Evolutionary conservation across 2,113 vertebrate species (phyloP).

Genomic region (Arenaria interpres): DNA sequence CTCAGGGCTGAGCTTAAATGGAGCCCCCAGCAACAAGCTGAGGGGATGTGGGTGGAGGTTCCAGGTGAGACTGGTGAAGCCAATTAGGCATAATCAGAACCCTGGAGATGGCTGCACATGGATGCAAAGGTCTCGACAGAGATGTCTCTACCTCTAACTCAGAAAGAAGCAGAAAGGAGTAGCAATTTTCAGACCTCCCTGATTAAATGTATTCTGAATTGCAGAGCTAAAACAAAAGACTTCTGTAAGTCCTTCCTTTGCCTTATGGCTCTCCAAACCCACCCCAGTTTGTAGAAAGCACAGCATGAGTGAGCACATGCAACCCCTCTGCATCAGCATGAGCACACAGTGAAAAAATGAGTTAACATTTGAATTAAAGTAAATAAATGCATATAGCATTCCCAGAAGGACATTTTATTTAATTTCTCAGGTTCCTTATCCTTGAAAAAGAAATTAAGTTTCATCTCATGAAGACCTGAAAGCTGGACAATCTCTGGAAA

Average conservation of each 20-base stretch:
- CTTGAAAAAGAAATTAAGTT: slow-evolving; percentile 30
- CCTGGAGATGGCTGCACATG: neutral
- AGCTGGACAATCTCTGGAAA: slow-evolving; percentile 32
- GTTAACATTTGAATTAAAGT: neutral
- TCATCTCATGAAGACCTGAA: neutral
- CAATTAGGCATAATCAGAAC: neutral
- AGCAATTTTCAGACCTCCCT: neutral
- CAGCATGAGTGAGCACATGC: neutral
- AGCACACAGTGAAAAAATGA: neutral
- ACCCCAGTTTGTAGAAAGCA: neutral
- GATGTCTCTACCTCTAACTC: fast-evolving
- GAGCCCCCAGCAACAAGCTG: neutral
- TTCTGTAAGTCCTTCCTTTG: neutral
- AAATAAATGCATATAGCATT: slow-evolving; percentile 2
- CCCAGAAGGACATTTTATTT: neutral
- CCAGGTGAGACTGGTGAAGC: neutral
- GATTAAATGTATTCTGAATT: neutral
- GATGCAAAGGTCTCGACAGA: neutral
- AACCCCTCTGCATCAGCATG: neutral
- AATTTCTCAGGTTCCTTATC: neutral
- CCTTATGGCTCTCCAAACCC: neutral
- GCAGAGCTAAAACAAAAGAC: neutral
- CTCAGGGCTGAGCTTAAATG: neutral
- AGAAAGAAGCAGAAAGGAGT: neutral
- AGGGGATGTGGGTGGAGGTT: neutral